Evolutionary conservation across 2,797 vertebrate genomes (phyloP), one percentile per base, ranked within the genome.

Genomic region (Sebastes oblongus): DNA sequence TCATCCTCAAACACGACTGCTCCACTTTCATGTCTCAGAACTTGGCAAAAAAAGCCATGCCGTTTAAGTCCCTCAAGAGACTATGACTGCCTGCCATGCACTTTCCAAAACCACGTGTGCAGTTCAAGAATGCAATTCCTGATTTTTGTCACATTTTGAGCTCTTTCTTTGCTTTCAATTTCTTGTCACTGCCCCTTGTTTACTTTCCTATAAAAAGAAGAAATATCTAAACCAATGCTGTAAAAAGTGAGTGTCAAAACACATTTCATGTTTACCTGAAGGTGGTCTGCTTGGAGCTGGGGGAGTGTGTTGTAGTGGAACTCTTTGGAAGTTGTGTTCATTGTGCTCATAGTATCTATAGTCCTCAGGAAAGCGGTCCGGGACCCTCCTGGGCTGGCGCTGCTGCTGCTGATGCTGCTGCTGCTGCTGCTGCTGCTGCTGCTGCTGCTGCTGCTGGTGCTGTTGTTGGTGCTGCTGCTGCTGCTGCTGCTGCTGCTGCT

Each of bases 311-410:
- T 95, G 95, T 52, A 90, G 83, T 12, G 93, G 91, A 79, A 96
- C 82, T 95, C 97, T 97, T 92, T 97, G 97, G 94, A 98, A 97
- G 89, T 93, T 93, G 70, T 97, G 96, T 84, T 99, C 98, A 5
- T 94, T 96, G 92, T 92, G 94, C 2, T 98, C 98, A 39, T 97
- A 98, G 90, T 97, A 99, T 95, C 98, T 95, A 89, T 96, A 98
- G 85, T 98, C 97, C 66, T 99, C 98, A 20, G 95, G 97, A n/a
- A 96, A 88, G 65, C 95, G 96, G 24, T 99, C 97, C 0, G 93
- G 96, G 60, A 96, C 82, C 71, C 93, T 96, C 13, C 95, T 94
- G 32, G 96, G 83, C 75, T 90, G 93, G 7, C 56, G 80, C 56
- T 80, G 77, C 2, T 72, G 77, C 2, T 72, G 74, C 10, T 72